Base-by-base conservation (phyloP, 2,888 invertebrate species). In the Gortyna flavago region DNA sequence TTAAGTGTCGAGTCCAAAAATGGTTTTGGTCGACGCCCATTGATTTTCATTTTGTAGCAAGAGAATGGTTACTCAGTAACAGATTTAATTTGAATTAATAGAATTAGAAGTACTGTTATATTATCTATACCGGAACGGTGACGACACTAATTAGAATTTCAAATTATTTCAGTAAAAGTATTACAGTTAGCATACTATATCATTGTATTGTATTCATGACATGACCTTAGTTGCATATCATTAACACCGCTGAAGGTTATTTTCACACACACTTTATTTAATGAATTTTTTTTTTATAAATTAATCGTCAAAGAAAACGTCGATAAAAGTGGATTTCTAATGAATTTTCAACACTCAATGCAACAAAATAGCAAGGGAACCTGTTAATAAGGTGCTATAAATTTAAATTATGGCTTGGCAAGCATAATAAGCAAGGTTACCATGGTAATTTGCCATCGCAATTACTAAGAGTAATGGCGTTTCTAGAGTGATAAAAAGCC, bases 381-480 rank as follows among this genome's bases (percentile, higher is more conserved):
- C 61, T 65, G 73, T 68, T 84, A 85, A 75, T 84, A 71, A 72
- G 61, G 57, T 59, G 75, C 64, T 61, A 81, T 84, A 76, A 84
- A 84, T 75, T 61, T 41, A 74, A 71, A 84, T 81, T 73, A 81
- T 71, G 38, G 65, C 44, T 44, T 59, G 29, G 16, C 67, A 71
- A 71, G 62, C 61, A 75, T 77, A n/a, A n/a, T n/a, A n/a, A n/a
- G n/a, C n/a, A n/a, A n/a, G 70, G 85, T 83, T 75, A 69, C 80
- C 80, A 72, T 79, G 74, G 83, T 83, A 78, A 80, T 85, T 85
- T 70, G 69, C 76, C 41, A 48, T 54, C 48, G 83, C 75, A 80
- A 85, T 85, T 85, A 85, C 85, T 54, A 41, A 80, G 85, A 85
- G 66, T 85, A 85, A 85, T 85, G 25, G 83, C 85, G 61, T 85